Evolutionary conservation across 2,113 vertebrate species (phyloP), one percentile per base, ranked within the genome.

Genomic region (Leptodactylus fuscus): DNA sequence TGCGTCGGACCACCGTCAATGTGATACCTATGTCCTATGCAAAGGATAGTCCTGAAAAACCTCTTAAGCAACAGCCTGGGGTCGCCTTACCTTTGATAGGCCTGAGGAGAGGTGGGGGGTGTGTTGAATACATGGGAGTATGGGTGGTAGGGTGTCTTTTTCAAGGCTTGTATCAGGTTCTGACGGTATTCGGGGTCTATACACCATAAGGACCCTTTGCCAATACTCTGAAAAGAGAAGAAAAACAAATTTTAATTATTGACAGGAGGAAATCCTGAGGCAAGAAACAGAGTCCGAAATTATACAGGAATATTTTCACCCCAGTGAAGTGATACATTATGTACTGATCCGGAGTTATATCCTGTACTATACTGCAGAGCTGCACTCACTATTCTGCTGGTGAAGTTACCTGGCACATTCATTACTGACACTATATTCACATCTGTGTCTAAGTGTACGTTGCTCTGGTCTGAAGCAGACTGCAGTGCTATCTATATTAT

Each of bases 101-200:
- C 94, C 94, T 95, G 96, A 93, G 96, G 96, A 93, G 96, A 97
- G 89, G 94, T 95, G 89, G 97, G 96, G 84, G 96, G 95, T 62
- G 96, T 95, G 88, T 75, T 95, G 92, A 98, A 95, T 90, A 97
- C 94, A 71, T 97, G 96, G 80, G 97, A 95, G 91, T 97, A 96
- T 53, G 97, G 96, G 89, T 99, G 98, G 89, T 98, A 99, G 88
- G 98, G 98, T 81, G 98, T 99, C 96, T 99, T 99, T 95, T 99
- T 99, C 94, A 99, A 95, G 84, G 98, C 97, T 95, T 99, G 98
- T 94, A 99, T 99, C 91, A 99, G 95, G 92, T 99, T 99, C 94
- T 98, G 97, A 93, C 98, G 95, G 88, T 99, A 99, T 93, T 99
- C 98, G 34, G 98, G 98, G 91, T 99, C 98, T 96, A 99, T 99